Evolutionary conservation across 2,888 invertebrate genomes (phyloP), one percentile per base, ranked within the genome.

Genomic region (Tenthredo notha): DNA sequence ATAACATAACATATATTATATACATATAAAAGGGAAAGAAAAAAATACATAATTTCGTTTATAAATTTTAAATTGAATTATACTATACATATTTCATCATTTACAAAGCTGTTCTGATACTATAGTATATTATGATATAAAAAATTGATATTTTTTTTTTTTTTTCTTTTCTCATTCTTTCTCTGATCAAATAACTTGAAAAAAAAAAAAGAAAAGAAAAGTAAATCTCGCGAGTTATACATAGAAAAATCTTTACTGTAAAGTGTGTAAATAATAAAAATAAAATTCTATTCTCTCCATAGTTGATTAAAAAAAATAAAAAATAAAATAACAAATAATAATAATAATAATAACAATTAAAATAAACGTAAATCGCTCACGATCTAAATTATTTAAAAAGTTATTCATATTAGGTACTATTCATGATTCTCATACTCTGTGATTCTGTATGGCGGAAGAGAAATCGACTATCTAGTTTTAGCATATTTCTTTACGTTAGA

Each of bases 201-300:
- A 15, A 18, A 9, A 40, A 77, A 50, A 10, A 33, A 29, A 82
- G 7, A 40, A 21, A 7, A 33, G 33, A 33, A 33, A 33, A 33
- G 2, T 33, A 21, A 40, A 18, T n/a, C 25, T 61, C 61, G 25
- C 15, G 29, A 29, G 43, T 65, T 47, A 40, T 82, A 40, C 21
- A 67, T 65, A 33, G 40, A 37, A 25, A 54, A 25, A 54, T 54
- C 33, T 18, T 18, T n/a, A 80, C 15, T 61, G 80, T 80, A 61
- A 40, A 80, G 78, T 78, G 61, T 61, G 80, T 80, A 80, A 80
- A 80, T 58, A 80, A 80, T 40, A 40, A 65, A 40, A 82, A 9
- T 25, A 78, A 58, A 80, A 61, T 18, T 80, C n/a, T 80, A 58
- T 80, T 61, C 61, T 37, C n/a, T 67, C 18, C 15, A 43, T 82